These are phyloP conservation scores for Priocnemis perturbator DNA, from an alignment of 2,888 invertebrate genomes.

Conservation along the genomic window DNA sequence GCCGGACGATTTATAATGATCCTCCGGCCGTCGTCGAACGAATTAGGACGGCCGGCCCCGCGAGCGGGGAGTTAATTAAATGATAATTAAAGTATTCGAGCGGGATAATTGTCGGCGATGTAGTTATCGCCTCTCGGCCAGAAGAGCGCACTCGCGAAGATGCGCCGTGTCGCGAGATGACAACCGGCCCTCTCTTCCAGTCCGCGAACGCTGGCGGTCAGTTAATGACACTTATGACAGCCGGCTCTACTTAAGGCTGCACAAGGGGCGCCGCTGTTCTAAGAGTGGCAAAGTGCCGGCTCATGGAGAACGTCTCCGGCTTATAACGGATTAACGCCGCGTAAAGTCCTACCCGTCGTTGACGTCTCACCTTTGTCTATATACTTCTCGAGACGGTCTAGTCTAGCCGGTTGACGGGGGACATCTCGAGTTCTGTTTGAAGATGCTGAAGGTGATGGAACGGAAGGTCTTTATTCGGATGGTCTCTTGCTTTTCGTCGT, in stretches of 20 bases:
- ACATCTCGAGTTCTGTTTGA: too few relatives aligned
- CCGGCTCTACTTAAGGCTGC: slow-evolving; percentile 25
- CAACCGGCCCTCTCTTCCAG: slow-evolving; percentile 39
- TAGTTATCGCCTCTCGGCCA: slow-evolving; percentile 21
- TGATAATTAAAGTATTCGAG: slow-evolving; percentile 48
- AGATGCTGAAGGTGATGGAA: too few relatives aligned
- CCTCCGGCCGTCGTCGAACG: too few relatives aligned
- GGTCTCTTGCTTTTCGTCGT: too few relatives aligned
- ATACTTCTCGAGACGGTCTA: too few relatives aligned
- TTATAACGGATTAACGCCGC: slow-evolving; percentile 32
- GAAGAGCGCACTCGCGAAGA: slow-evolving; percentile 2
- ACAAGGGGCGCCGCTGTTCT: slow-evolving; percentile 15
- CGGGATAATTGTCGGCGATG: slow-evolving; percentile 37
- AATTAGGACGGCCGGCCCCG: too few relatives aligned
- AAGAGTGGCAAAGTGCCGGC: slow-evolving; percentile 17
- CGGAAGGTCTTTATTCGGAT: too few relatives aligned
- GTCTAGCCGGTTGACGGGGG: too few relatives aligned
- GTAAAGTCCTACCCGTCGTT: neutral
- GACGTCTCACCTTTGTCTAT: slow-evolving; percentile 5
- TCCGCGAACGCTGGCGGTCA: slow-evolving; percentile 23
- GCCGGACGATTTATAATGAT: too few relatives aligned
- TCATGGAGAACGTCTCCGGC: slow-evolving; percentile 18
- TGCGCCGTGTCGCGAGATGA: slow-evolving; percentile 34
- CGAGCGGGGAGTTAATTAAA: slow-evolving; percentile 39
- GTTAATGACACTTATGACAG: slow-evolving; percentile 52